Base-by-base conservation (phyloP, 37 sponge, comb jelly and placozoan species). In the Aplysina aerophoba region DNA sequence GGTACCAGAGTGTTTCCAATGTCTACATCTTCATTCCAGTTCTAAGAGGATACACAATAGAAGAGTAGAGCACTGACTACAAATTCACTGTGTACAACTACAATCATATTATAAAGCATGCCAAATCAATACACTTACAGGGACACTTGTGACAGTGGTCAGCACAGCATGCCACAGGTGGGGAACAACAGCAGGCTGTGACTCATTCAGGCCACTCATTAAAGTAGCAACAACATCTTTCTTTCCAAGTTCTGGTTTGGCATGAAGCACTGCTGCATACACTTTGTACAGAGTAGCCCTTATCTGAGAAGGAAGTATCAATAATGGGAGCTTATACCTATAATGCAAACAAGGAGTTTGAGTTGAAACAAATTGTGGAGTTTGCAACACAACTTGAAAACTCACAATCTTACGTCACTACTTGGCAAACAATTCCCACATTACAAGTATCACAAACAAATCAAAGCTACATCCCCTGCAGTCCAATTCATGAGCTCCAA, bases 161-260 rank as follows among this genome's bases (percentile, higher is more conserved):
- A 69, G 4, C 13, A 69, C 71, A 69, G 71, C 27, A n/a, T 30
- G 34, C 71, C 71, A 69, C 0, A 69, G 33, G 1, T 69, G 71
- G 1, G 71, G 71, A n/a, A 69, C 71, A n/a, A 69, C 71, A 69
- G 30, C 17, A 30, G 71, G 71, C 11, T 69, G 34, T 30, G 17
- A 17, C 34, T 69, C 71, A 27, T 2, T 62, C 33, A 69, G 27
- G 1, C 17, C 28, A 69, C 6, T 69, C 17, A 69, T 34, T 15
- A 69, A 1, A 34, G 27, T 4, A 69, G 33, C 6, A 69, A 69
- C 30, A 69, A 35, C 33, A 0, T 17, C 17, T 27, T 30, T n/a
- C 35, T 69, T 69, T 12, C 34, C 71, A 31, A 69, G 6, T 34
- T 69, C 34, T 16, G 28, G 28, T 1, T 69, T 30, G 33, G 30